Base-by-base conservation (phyloP, 2,797 vertebrate genomes). In the Tapera naevia region DNA sequence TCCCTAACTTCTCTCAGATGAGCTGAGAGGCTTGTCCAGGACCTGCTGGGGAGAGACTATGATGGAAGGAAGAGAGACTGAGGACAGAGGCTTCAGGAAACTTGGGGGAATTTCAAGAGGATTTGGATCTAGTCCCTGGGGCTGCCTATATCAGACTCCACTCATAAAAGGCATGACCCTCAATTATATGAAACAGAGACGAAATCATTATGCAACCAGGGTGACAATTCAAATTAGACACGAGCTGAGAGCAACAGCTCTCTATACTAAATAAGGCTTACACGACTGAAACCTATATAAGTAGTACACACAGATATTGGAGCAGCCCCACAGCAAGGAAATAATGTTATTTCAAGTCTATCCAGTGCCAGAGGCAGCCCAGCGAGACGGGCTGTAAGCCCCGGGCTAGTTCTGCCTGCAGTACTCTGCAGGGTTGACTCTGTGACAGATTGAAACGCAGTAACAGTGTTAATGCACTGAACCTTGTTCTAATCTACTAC, bases 401-500 rank as follows among this genome's bases (percentile, higher is more conserved):
- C 56, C 85, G 58, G 67, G 74, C 65, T 33, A 67, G 50, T 58
- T 89, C 37, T 78, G 85, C 54, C 87, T 88, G 78, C 88, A 86
- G 11, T 96, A 95, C 97, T 95, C 95, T 93, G 87, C 88, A 80
- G 76, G 50, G 71, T 32, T 93, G 85, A 92, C 73, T 95, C 91
- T 58, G 86, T 66, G 80, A 93, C 90, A 95, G 94, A 96, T 83
- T 95, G 91, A 94, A 94, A 90, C 37, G 91, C 89, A 88, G 43
- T 80, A 94, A 93, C 89, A 83, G 81, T 35, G 69, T 97, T 95
- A 95, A 96, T 93, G 91, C 94, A 96, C 86, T 89, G 94, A 94
- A 88, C 96, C 96, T 96, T 94, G 66, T 91, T 92, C 94, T 97
- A 95, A 96, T 95, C 95, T 94, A 91, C 94, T 91, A 72, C 91